Base-by-base conservation (phyloP, 1,140 invertebrate genomes). In the Calephelis virginiensis region DNA sequence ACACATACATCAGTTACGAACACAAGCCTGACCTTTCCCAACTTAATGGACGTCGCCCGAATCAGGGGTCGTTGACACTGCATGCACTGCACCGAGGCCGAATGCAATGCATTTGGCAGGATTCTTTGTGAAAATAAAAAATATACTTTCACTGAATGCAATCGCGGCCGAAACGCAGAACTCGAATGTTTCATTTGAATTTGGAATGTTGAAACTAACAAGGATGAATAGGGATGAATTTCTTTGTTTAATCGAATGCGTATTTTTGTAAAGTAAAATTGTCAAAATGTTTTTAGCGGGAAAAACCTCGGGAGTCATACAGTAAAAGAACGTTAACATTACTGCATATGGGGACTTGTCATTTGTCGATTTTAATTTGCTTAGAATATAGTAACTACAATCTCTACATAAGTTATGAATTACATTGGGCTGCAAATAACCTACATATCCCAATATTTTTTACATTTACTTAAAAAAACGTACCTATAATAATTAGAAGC, bases 1-100 rank as follows among this genome's bases (percentile, higher is more conserved):
- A 85, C 82, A 84, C 75, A 81, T 63, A 14, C 68, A 71, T 63
- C 63, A 47, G 38, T 66, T 66, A 76, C 77, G 69, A 74, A 79
- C 73, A 77, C 78, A 82, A 74, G 76, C 77, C 84, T 89, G 85
- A 89, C 86, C 86, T 89, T 89, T 81, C 84, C 75, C 82, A 89
- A 86, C 81, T 74, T 71, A 83, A 82, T 84, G 78, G 76, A 76
- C 77, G 76, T 73, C 80, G 81, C 76, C 80, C 86, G 80, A 86
- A 89, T 82, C 71, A 71, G 78, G 69, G 83, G 77, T 84, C 82
- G 73, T 71, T 80, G 81, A 83, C 76, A 75, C 69, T 59, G 74
- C 68, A 66, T 70, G 71, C 71, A 74, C 68, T 64, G 78, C 76
- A 70, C 72, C 83, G 83, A 83, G 82, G 81, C 85, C 77, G 80